phyloP scores from a whole-genome alignment of 2,888 invertebrate species.

The Lathronympha strigana region DNA sequence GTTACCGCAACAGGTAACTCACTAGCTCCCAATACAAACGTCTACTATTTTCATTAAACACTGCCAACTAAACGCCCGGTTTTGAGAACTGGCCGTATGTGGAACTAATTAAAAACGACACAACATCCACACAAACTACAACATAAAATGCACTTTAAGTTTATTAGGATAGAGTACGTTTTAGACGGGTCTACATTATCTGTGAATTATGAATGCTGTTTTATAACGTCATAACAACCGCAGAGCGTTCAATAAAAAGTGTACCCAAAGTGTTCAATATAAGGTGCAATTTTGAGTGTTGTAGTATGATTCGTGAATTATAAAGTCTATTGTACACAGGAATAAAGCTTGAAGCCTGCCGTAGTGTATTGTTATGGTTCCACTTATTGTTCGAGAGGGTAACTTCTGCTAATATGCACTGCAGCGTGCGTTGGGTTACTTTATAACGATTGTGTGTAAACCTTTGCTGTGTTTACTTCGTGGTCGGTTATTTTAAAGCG shows the following conservation, averaged over 20 bases:
- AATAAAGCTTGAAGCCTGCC: slow-evolving; percentile 46
- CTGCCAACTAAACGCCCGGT: slow-evolving; percentile 49
- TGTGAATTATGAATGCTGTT: slow-evolving; percentile 33
- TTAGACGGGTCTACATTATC: background rate
- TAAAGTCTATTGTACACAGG: slow-evolving; percentile 35
- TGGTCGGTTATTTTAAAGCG: background rate
- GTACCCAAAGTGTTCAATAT: background rate
- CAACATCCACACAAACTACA: background rate
- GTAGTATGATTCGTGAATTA: slow-evolving; percentile 23
- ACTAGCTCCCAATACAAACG: slow-evolving; percentile 29
- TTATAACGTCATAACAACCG: slow-evolving; percentile 1
- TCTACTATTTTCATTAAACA: slow-evolving; percentile 48
- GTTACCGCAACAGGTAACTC: slow-evolving; percentile 34
- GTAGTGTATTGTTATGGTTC: slow-evolving; percentile 51
- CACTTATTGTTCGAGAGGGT: slow-evolving; percentile 38
- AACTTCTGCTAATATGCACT: slow-evolving; percentile 45
- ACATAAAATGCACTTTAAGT: background rate
- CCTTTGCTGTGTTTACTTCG: background rate
- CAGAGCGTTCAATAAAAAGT: background rate
- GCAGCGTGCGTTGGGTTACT: slow-evolving; percentile 26
- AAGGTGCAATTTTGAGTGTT: slow-evolving; percentile 17
- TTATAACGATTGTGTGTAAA: slow-evolving; percentile 12
- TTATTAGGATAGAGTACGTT: background rate
- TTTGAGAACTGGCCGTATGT: slow-evolving; percentile 55
- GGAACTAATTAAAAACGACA: slow-evolving; percentile 43